Conservation (phyloP, 2,888 invertebrate genomes). For the Plagodis dolabraria region DNA sequence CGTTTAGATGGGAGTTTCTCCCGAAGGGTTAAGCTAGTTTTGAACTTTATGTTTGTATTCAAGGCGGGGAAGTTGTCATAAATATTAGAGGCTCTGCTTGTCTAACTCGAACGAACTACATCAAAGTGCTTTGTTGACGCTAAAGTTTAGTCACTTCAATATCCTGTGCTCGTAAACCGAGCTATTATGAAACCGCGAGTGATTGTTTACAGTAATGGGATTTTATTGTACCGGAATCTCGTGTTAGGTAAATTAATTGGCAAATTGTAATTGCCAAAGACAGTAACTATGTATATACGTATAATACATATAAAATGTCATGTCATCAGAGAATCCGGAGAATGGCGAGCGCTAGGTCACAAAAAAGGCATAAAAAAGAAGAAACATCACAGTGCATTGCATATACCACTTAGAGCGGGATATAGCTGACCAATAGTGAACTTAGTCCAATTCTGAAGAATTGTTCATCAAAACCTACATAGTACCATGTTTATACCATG, state of each 20-base stretch:
- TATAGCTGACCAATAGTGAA: too few species aligned
- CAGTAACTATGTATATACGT: slow-evolving; percentile 1
- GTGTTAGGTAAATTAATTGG: slow-evolving; percentile 22
- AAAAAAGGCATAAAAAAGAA: too few species aligned
- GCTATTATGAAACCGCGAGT: slow-evolving; percentile 56
- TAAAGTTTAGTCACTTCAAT: slow-evolving; percentile 66
- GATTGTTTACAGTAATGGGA: slow-evolving; percentile 53
- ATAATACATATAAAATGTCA: too few species aligned
- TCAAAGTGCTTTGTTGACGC: slow-evolving; percentile 73
- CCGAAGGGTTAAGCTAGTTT: slow-evolving; percentile 73
- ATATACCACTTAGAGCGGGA: too few species aligned
- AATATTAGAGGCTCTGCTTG: slow-evolving; percentile 70
- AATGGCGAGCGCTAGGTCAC: too few species aligned
- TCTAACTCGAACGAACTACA: slow-evolving; percentile 69
- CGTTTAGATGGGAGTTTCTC: slow-evolving; percentile 62
- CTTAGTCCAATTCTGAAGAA: too few species aligned
- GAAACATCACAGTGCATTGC: too few species aligned
- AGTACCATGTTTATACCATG: too few species aligned
- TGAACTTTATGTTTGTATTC: slow-evolving; percentile 75
- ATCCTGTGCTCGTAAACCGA: slow-evolving; percentile 61
- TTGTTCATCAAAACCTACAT: too few species aligned
- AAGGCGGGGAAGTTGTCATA: slow-evolving; percentile 69
- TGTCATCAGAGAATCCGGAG: too few species aligned
- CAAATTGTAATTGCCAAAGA: slow-evolving; percentile 4
- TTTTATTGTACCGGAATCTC: slow-evolving; percentile 28